Conservation (phyloP, 2,888 invertebrate species). For the Tipula vernalis region DNA sequence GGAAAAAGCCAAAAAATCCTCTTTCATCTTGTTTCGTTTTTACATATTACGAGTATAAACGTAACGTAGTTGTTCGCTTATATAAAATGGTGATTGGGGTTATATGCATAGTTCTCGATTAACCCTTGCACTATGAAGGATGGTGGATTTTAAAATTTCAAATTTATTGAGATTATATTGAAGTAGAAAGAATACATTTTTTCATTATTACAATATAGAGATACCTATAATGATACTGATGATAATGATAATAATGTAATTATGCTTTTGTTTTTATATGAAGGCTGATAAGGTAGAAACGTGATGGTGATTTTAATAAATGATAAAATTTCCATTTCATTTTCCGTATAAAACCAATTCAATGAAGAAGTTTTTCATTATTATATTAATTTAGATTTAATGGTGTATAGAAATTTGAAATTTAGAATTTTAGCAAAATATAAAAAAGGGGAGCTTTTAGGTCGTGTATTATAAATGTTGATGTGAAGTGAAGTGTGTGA, state of each 20-base stretch:
- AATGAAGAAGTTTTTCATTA: background rate
- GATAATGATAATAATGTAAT: background rate
- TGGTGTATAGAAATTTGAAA: background rate
- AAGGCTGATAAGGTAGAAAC: background rate
- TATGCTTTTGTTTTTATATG: background rate
- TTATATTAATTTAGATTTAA: background rate
- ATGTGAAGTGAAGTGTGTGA: too few relatives aligned
- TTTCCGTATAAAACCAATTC: background rate
- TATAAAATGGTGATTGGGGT: background rate
- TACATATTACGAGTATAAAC: background rate
- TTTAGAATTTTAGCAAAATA: background rate
- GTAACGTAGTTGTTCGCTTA: background rate
- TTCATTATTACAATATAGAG: background rate
- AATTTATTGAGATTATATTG: background rate
- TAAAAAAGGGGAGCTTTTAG: background rate
- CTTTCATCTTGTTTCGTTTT: background rate
- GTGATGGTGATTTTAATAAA: background rate
- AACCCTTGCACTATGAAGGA: background rate
- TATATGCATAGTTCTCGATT: background rate
- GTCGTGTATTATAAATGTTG: too few relatives aligned
- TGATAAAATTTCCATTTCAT: background rate
- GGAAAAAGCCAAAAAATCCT: background rate
- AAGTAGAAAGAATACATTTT: background rate
- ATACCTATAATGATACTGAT: background rate
- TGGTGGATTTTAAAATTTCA: background rate